phyloP scores from a whole-genome alignment of 1,140 invertebrate genomes.

The Rhopalosiphum maidis region DNA sequence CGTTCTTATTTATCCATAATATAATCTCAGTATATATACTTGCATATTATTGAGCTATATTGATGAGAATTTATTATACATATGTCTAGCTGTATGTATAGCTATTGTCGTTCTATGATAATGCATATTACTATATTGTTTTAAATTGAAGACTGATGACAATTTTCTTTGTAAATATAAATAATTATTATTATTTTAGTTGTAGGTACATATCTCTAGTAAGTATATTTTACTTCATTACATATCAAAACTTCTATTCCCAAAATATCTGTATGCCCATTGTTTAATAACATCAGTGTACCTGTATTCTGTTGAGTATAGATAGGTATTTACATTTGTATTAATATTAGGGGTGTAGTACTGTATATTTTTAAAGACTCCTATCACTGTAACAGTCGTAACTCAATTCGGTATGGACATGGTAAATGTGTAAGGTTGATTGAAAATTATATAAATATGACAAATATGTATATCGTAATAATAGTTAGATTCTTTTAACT shows the following conservation, averaged over 20 bases:
- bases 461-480: not conserved
- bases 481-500: not conserved
- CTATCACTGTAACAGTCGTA: not conserved
- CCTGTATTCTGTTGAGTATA: too few relatives aligned
- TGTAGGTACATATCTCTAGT: not conserved
- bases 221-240: not conserved
- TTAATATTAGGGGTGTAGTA: not conserved
- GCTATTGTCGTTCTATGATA: not conserved
- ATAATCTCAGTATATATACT: not conserved
- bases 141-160: not conserved
- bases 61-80: not conserved
- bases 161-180: not conserved
- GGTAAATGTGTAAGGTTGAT: not conserved
- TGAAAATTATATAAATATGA: not conserved
- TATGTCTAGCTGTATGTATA: not conserved
- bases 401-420: not conserved
- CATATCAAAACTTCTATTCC: too few relatives aligned
- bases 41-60: not conserved
- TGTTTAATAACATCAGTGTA: too few relatives aligned
- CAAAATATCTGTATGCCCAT: too few relatives aligned
- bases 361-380: too few relatives aligned
- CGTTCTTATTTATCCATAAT: not conserved
- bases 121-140: not conserved
- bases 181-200: not conserved
- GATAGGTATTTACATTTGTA: not conserved